A percentile compares a stretch with the other conserved stretches of the same genome.
Evolutionary conservation across 2,797 vertebrate genomes (phyloP).

Genomic region (Malurus splendens): DNA sequence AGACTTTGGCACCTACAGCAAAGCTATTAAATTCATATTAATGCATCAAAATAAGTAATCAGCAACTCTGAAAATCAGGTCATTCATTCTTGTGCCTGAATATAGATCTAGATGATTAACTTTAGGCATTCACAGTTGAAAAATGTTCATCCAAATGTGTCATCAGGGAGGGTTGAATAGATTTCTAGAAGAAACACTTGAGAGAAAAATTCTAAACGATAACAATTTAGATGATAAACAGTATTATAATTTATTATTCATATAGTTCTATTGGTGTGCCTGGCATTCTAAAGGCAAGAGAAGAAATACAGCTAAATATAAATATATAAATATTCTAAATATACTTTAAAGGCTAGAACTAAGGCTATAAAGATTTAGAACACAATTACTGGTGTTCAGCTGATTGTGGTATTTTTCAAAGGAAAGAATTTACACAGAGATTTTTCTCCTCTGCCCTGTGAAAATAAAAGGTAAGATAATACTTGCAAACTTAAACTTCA

Average conservation of each 20-base stretch:
- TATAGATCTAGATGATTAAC: conserved; percentile 54
- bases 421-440: neutral
- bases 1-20: conserved; percentile 47
- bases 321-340: conserved; percentile 43
- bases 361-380: conserved; percentile 28
- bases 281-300: conserved; percentile 33
- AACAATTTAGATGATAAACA: conserved; percentile 57
- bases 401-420: conserved; percentile 13
- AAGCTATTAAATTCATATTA: conserved; percentile 50
- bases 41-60: conserved; percentile 45
- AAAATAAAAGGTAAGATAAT: neutral
- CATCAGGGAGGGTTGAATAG: conserved; percentile 32
- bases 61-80: conserved; percentile 45
- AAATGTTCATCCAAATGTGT: conserved; percentile 59
- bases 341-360: conserved; percentile 28
- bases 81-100: conserved; percentile 45
- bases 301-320: conserved; percentile 35
- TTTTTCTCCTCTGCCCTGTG: neutral
- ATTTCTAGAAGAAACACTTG: conserved; percentile 53
- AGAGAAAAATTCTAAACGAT: conserved; percentile 36
- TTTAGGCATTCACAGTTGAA: conserved; percentile 50
- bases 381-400: conserved; percentile 10
- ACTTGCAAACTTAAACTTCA: neutral
- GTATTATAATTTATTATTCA: conserved; percentile 59
- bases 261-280: conserved; percentile 35